Base-by-base conservation (phyloP, 1,140 invertebrate species). In the Telenomus remus region DNA sequence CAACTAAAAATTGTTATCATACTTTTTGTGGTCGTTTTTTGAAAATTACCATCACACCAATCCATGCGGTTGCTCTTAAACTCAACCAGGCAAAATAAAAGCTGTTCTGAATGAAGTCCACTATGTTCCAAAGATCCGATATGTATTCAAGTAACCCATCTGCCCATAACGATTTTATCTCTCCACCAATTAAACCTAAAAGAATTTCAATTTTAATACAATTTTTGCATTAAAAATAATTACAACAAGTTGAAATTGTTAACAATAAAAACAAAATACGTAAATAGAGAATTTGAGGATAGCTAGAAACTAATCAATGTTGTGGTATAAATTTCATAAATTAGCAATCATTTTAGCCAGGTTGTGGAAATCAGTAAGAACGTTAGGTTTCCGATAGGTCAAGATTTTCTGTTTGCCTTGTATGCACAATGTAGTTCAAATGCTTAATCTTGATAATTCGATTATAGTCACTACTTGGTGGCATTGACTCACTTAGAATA, bases 61-160 rank as follows among this genome's bases (percentile, higher is more conserved):
- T 92, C 90, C 92, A 94, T 0, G 94, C 91, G 0, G 92, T 92
- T 13, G 91, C 86, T 74, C 97, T 90, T 68, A 98, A 89, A 63
- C 92, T 91, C 53, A 98, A 92, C 93, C 97, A 98, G 16, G 95
- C 92, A 13, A 98, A 93, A 82, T 98, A 99, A 78, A 98, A 95
- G 70, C 93, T 91, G 85, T 98, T 98, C 12, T 96, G 97, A 76
- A 98, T 94, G 81, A 98, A 98, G 85, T 99, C 97, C 4, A 98
- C 93, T 76, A 98, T 96, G 84, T 99, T 99, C 97, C 97, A 99
- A 61, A 98, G 91, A 87, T 99, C 97, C 48, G 92, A 92, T 33
- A 97, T 89, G 81, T 98, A 99, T 44, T 97, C 95, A 33, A 93
- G 84, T n/a, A 98, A 81, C 0, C 97, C 97, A 64, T 94, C 94